Percentiles rank a stretch among this genome's conserved stretches.
phyloP scores from a whole-genome alignment of 2,797 vertebrate species.

The Gephyroberyx darwinii region DNA sequence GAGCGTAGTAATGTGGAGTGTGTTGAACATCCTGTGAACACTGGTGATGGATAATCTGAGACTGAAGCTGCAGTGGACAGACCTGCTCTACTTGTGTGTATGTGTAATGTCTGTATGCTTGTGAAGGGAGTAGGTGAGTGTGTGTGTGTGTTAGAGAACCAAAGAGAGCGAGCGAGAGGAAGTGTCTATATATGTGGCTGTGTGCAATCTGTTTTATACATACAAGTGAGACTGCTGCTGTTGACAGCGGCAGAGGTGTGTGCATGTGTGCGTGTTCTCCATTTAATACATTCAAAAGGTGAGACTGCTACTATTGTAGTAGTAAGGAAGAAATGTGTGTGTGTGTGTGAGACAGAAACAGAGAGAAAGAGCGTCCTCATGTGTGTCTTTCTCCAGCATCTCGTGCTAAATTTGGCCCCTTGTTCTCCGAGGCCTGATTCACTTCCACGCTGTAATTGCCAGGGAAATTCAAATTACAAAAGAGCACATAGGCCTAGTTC shows the following conservation, averaged over 20 bases:
- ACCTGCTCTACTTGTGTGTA: not conserved
- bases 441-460: constrained; percentile 49
- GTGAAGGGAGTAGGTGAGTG: not conserved
- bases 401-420: constrained; percentile 25
- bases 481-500: constrained; percentile 54
- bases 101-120: not conserved
- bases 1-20: constrained; percentile 4
- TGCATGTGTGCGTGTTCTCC: not conserved
- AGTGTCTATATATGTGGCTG: too few relatives aligned
- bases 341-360: not conserved
- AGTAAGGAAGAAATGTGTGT: not conserved
- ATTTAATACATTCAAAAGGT: too few relatives aligned
- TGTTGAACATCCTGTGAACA: constrained; percentile 14
- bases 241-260: too few relatives aligned
- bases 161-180: too few relatives aligned
- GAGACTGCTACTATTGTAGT: too few relatives aligned
- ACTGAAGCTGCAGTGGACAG: constrained; percentile 1
- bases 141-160: not conserved
- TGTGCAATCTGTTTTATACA: too few relatives aligned
- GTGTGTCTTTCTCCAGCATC: constrained; percentile 3
- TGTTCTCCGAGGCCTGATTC: constrained; percentile 28
- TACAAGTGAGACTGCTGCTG: too few relatives aligned
- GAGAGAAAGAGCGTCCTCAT: not conserved
- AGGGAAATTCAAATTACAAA: constrained; percentile 65
- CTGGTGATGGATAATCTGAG: constrained; percentile 17